Evolutionary conservation across 2,888 invertebrate genomes (phyloP), one percentile per base, ranked within the genome.

Genomic region (Escarpia spicata): DNA sequence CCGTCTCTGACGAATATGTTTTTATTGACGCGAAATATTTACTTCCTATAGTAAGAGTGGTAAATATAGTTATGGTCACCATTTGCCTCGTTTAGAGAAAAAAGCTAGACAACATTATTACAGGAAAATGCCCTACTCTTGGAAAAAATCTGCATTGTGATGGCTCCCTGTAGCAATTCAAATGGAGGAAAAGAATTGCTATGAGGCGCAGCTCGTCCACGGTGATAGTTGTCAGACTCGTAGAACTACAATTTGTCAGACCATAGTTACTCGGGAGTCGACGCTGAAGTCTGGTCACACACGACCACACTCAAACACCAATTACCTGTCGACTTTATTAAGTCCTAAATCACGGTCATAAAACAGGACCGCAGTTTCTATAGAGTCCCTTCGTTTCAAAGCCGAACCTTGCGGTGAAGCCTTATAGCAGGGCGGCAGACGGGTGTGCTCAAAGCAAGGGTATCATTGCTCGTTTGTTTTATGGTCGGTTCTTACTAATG

Each of bases 241-340:
- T 75, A 75, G 75, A 75, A 26, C 26, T 75, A 26, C 26, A 15
- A 75, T 75, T 75, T 75, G 4, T 75, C 75, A 26, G 75, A 75
- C 75, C 75, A n/a, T 75, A 75, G 26, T 75, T 75, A 75, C 75
- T n/a, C 75, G 75, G 4, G 75, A 75, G 75, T n/a, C 75, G 75
- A 26, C 75, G 75, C 26, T 75, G 19, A 4, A 26, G 75, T 75
- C 75, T 75, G n/a, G 75, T 26, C 75, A 26, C 75, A 75, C 75
- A 75, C 75, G 75, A 75, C n/a, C 75, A 75, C 75, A 75, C 75
- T 75, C 75, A 75, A 75, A 75, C 75, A 75, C 75, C 75, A 75
- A 75, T 75, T 75, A 75, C 75, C 19, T 75, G 75, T 75, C n/a
- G 75, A 19, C 26, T 75, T 75, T 75, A 75, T 75, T 75, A 75